A percentile compares a stretch with the other conserved stretches of the same genome.
Conservation (phyloP, 2,797 vertebrate species). For the Mastacembelus armatus region DNA sequence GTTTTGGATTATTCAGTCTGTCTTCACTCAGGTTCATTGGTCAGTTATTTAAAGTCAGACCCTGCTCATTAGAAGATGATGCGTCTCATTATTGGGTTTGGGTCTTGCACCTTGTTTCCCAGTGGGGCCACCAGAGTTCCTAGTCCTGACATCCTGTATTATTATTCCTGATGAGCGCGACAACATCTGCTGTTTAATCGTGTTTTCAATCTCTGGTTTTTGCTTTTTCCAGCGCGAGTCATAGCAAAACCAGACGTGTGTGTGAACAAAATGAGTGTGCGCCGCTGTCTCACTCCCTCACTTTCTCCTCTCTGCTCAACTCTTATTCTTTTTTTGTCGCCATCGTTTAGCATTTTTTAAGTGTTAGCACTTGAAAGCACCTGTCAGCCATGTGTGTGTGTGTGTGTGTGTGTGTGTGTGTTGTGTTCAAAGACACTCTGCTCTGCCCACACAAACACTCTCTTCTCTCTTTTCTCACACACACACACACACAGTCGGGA, state of each 20-base stretch:
- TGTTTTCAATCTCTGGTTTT: constrained; percentile 30
- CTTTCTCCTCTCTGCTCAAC: constrained; percentile 55
- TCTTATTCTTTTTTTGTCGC: constrained; percentile 29
- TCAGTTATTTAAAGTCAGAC: not conserved
- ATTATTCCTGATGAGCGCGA: constrained; percentile 13
- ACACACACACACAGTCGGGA: constrained; percentile 16
- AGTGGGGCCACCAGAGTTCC: not conserved
- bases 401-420: constrained; percentile 22
- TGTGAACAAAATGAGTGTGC: constrained; percentile 29
- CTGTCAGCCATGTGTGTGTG: constrained; percentile 50
- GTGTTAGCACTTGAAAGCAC: constrained; percentile 60
- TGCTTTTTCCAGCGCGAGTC: constrained; percentile 65
- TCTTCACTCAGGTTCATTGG: not conserved
- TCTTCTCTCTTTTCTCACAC: constrained; percentile 16
- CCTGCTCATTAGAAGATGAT: not conserved
- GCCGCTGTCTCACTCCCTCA: constrained; percentile 41
- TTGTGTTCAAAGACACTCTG: constrained; percentile 47
- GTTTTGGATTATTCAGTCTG: fast-evolving
- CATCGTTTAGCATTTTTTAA: constrained; percentile 41
- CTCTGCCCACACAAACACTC: constrained; percentile 37
- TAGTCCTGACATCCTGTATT: not conserved
- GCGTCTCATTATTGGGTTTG: not conserved
- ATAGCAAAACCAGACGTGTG: constrained; percentile 64
- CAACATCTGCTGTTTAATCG: not conserved
- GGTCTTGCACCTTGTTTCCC: not conserved